Evolutionary conservation across 2,797 vertebrate species (phyloP), one percentile per base, ranked within the genome.

Genomic region (Acipenser oxyrinchus): DNA sequence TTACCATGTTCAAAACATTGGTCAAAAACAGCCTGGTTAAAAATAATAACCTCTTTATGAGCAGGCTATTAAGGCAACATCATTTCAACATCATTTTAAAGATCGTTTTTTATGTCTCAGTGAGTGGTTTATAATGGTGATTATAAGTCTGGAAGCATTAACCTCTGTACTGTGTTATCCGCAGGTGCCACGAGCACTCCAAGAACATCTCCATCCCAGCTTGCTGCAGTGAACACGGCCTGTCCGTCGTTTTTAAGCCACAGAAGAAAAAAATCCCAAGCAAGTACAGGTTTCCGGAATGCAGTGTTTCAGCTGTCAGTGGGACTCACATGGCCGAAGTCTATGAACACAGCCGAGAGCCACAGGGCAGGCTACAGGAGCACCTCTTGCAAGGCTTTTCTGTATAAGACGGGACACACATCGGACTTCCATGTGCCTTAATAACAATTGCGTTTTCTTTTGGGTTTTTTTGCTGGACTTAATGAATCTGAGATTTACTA

Each of bases 361-460:
- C 77, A 7, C 37, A 8, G 37, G 60, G 6, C 23, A 57, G 64
- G 48, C 52, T 55, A 4, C 74, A 78, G 71, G 80, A 82, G 49
- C 68, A 67, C 51, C 76, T 78, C 52, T 76, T 82, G 71, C 76
- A 78, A 71, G 73, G 84, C 63, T 80, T 85, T 75, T 82, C 81
- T 62, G 76, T 85, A 70, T 88, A 78, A 86, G 49, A 62, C 74
- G 66, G 12, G 50, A 48, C 48, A 53, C 52, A 8, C 13, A 49
- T 37, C 23, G 23, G 23, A 37, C 23, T 2, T 37, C 23, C 23
- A 37, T 37, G 23, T 37, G 23, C 23, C 23, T 37, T 37, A 37
- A 37, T 37, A 4, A 37, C 23, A 37, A 37, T 37, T 37, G 1
- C 23, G 1, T 37, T 37, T 37, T 3, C 3, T 23, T 23, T 23